Evolutionary conservation across 2,797 vertebrate species (phyloP).

Genomic region (Danio jaintianensis): DNA sequence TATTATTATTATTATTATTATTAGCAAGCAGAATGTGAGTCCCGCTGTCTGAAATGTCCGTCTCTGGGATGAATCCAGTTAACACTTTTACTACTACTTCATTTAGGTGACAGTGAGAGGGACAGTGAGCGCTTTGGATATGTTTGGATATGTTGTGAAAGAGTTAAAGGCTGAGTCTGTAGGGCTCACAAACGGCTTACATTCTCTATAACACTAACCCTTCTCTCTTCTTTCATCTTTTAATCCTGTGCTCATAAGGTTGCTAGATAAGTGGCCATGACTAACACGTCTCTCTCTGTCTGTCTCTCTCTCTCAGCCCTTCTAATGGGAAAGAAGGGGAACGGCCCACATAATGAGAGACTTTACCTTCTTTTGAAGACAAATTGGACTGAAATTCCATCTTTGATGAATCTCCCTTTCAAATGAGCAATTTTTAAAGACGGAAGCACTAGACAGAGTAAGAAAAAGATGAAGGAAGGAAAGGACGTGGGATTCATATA

Average conservation of each 20-base stretch:
- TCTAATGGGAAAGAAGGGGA: conserved; percentile 87
- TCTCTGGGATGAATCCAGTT: conserved; percentile 61
- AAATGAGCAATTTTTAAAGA: conserved; percentile 72
- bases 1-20: too few relatives aligned
- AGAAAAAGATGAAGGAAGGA: conserved; percentile 48
- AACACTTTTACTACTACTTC: conserved; percentile 70
- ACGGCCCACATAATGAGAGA: conserved; percentile 86
- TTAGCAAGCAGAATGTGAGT: not conserved
- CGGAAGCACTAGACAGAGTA: conserved; percentile 49
- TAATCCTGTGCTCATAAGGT: conserved; percentile 97
- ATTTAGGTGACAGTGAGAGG: conserved; percentile 75
- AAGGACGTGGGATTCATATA: conserved; percentile 31
- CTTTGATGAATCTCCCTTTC: conserved; percentile 80
- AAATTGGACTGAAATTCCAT: conserved; percentile 83
- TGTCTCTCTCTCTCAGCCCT: conserved; percentile 71
- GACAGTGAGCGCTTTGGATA: conserved; percentile 66
- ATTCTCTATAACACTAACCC: conserved; percentile 90
- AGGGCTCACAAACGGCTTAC: conserved; percentile 85
- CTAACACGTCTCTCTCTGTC: conserved; percentile 84
- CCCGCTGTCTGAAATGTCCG: not conserved
- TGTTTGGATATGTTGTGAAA: conserved; percentile 75
- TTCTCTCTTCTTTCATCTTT: conserved; percentile 96
- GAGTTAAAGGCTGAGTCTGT: conserved; percentile 76
- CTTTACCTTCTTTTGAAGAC: conserved; percentile 84
- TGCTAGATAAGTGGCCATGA: conserved; percentile 95